phyloP scores from a whole-genome alignment of 2,797 vertebrate genomes.

The Hemitrygon akajei region DNA sequence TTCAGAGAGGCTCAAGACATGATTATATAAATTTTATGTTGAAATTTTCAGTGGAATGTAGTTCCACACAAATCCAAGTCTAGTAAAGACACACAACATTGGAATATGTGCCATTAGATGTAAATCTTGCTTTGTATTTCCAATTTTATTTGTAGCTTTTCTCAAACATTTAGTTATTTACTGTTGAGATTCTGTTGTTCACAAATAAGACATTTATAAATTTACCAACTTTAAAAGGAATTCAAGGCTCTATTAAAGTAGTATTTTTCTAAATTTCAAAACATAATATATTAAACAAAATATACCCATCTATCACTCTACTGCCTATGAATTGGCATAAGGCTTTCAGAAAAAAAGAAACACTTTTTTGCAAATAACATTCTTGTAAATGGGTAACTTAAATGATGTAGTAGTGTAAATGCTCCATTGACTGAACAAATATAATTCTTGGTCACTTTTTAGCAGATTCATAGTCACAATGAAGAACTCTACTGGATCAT shows the following conservation, averaged over 20 bases:
- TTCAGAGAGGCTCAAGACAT: background rate
- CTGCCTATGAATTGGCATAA: background rate
- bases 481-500: constrained; percentile 17
- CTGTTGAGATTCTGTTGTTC: background rate
- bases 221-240: background rate
- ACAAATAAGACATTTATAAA: background rate
- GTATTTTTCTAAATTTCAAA: background rate
- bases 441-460: too few species aligned
- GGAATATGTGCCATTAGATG: background rate
- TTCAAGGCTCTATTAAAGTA: background rate
- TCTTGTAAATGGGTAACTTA: background rate
- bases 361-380: background rate
- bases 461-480: background rate
- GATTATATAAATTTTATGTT: too few species aligned
- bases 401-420: background rate
- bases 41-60: background rate
- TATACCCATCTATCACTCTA: too few species aligned
- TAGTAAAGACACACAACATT: background rate
- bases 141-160: background rate
- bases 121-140: background rate
- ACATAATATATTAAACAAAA: too few species aligned
- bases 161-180: background rate
- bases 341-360: too few species aligned
- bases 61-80: background rate
- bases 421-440: background rate